A percentile compares a stretch with the other conserved stretches of the same genome.
These are phyloP conservation scores for Halcyon badia DNA, from an alignment of 2,797 vertebrate genomes.

Conservation along the genomic window DNA sequence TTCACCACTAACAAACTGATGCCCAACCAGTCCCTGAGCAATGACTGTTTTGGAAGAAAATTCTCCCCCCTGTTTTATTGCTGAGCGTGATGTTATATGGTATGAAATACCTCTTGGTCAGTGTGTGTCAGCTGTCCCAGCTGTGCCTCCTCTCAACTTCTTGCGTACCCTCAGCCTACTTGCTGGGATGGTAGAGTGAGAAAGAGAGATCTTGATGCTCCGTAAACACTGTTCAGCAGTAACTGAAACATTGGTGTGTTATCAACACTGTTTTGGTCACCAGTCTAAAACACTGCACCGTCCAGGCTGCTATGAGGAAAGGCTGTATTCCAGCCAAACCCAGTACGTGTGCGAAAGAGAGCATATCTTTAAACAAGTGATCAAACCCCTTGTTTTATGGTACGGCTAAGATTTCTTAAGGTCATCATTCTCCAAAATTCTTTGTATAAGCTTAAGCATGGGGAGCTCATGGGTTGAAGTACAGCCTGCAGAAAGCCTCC, in stretches of 20 bases:
- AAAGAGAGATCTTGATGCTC: not conserved
- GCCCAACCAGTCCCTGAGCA: not conserved
- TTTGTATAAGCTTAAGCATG: not conserved
- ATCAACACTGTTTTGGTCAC: not conserved
- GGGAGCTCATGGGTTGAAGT: not conserved
- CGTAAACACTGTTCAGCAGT: not conserved
- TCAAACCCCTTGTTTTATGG: not conserved
- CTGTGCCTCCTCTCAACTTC: fast-evolving
- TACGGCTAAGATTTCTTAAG: not conserved
- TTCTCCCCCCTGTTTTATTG: not conserved
- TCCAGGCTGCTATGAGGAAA: not conserved
- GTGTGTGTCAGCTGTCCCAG: not conserved
- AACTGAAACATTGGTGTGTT: not conserved
- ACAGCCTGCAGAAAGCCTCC: not conserved
- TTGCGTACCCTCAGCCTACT: not conserved
- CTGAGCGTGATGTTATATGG: fast-evolving
- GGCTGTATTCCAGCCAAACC: not conserved
- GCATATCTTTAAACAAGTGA: not conserved
- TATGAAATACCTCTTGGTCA: not conserved
- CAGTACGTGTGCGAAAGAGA: not conserved
- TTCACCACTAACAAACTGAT: not conserved
- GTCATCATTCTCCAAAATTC: not conserved
- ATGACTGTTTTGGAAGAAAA: not conserved
- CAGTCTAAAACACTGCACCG: not conserved
- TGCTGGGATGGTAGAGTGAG: not conserved